Evolutionary conservation across 2,888 invertebrate genomes (phyloP), one percentile per base, ranked within the genome.

Genomic region (Allophyes oxyacanthae): DNA sequence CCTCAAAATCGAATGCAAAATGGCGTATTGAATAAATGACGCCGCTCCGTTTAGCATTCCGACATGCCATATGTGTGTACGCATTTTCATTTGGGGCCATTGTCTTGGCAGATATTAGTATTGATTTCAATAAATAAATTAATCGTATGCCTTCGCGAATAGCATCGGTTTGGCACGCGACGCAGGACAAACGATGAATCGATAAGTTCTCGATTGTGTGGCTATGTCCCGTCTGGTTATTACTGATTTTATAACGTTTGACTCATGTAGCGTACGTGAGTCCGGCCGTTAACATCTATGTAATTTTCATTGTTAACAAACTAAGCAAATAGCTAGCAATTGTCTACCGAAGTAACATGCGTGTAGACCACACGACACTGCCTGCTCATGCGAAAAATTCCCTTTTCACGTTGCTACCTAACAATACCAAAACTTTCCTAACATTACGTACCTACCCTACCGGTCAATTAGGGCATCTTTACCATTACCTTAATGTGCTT

Each of bases 81-180:
- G 90, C 90, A 92, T 91, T 92, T 92, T 92, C 92, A 94, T 91
- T 92, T 92, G 88, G 89, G 87, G 86, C 92, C 89, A 92, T 94
- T 94, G 94, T 94, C 85, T 91, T 88, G 84, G 85, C 85, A 90
- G 93, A 92, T 93, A 93, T 93, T 91, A 93, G 93, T 93, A 92
- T 90, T 91, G 92, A 94, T 94, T 94, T 93, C 89, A 93, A 93
- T 94, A 93, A 92, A 93, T 94, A 93, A 92, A 94, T 93, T 93
- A 94, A 92, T 90, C 85, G 91, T 88, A 90, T 91, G 86, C 86
- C 82, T 82, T 85, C 89, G 81, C 83, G 82, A 88, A 93, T 91
- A 93, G 93, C 86, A 88, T 86, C 76, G 85, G 86, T 90, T 93
- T 93, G 93, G 92, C 93, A 93, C 92, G 93, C 91, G 93, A 82